phyloP scores from a whole-genome alignment of 2,113 vertebrate species.

The Chelonoidis abingdonii region DNA sequence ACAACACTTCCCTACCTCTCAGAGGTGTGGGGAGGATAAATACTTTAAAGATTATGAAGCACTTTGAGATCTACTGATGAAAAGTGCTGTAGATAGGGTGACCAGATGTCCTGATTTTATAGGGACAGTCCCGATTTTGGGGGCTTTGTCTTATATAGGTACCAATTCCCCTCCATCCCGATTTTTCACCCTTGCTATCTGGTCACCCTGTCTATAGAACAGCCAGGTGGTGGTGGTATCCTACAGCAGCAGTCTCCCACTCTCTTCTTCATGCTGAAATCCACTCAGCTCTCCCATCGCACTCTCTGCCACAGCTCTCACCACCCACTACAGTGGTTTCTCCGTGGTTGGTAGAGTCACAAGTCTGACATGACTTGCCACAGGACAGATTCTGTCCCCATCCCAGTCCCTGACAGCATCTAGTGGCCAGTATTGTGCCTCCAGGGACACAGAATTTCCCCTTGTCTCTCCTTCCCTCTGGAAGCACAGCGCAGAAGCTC shows the following conservation, averaged over 20 bases:
- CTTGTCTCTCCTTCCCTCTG: not conserved
- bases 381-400: not conserved
- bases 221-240: not conserved
- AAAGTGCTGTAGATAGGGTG: not conserved
- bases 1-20: not conserved
- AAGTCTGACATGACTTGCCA: not conserved
- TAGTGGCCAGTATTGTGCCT: too few relatives aligned
- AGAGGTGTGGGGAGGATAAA: not conserved
- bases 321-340: too few relatives aligned
- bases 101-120: too few relatives aligned
- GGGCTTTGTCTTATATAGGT: too few relatives aligned
- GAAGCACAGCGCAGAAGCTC: not conserved
- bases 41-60: not conserved
- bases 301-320: too few relatives aligned
- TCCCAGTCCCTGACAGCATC: not conserved
- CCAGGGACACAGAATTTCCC: not conserved
- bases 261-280: not conserved
- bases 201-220: not conserved
- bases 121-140: too few relatives aligned
- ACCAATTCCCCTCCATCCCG: too few relatives aligned
- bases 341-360: too few relatives aligned
- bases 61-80: not conserved
- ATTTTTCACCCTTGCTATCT: too few relatives aligned
- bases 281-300: not conserved
- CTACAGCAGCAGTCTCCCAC: not conserved